A percentile compares a stretch with the other conserved stretches of the same genome.
phyloP scores from a whole-genome alignment of 2,888 invertebrate species.

The Lasioglossum morio region DNA sequence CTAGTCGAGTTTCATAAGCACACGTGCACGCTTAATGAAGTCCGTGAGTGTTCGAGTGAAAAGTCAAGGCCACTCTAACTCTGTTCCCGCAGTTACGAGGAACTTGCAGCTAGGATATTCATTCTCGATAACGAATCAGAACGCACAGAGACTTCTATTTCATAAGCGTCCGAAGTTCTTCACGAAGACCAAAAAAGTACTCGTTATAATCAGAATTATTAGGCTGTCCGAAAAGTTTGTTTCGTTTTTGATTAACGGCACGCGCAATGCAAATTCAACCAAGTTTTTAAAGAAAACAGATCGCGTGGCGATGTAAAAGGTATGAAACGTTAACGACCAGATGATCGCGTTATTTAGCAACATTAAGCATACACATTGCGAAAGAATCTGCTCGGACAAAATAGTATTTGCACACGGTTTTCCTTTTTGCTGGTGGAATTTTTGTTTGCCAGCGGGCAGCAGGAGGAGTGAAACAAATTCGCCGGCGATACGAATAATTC shows the following conservation, averaged over 20 bases:
- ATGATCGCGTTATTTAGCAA: not conserved
- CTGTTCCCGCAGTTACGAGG: not conserved
- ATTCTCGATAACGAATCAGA: not conserved
- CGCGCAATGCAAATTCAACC: too few species aligned
- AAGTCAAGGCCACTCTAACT: conserved; percentile 1
- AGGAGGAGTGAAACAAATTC: not conserved
- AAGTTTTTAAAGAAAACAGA: too few species aligned
- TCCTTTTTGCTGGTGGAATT: not conserved
- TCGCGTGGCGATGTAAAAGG: too few species aligned
- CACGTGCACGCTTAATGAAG: not conserved
- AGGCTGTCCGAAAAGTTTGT: too few species aligned
- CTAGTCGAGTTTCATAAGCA: conserved; percentile 1
- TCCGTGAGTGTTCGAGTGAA: not conserved
- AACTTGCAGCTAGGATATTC: not conserved
- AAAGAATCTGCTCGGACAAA: not conserved
- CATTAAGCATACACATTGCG: not conserved
- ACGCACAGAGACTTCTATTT: not conserved
- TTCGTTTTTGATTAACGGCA: too few species aligned
- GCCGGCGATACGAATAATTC: not conserved
- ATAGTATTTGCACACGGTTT: not conserved
- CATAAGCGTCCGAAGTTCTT: not conserved
- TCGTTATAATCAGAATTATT: too few species aligned
- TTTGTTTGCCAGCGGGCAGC: not conserved
- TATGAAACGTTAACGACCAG: too few species aligned
- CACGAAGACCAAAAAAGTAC: not conserved